Evolutionary conservation across 2,797 vertebrate species (phyloP).

Genomic region (Halcyon chelicuti): DNA sequence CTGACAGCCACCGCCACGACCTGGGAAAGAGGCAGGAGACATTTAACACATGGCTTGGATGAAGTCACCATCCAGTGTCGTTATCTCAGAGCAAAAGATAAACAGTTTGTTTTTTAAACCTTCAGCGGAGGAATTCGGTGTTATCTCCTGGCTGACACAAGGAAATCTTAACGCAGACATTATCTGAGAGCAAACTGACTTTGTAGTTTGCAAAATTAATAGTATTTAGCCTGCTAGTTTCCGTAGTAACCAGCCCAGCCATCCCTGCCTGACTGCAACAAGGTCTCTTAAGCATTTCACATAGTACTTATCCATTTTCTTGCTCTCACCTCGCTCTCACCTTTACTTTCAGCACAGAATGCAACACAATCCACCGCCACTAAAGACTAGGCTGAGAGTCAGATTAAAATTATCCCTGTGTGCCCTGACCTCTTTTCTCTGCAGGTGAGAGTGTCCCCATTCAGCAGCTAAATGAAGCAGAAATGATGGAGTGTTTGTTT

Average conservation of each 20-base stretch:
- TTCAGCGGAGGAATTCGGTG: not conserved
- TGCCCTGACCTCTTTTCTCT: constrained; percentile 80
- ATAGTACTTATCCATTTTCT: constrained; percentile 65
- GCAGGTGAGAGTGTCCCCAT: constrained; percentile 86
- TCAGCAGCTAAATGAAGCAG: constrained; percentile 87
- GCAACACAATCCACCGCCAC: constrained; percentile 75
- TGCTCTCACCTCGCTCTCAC: constrained; percentile 77
- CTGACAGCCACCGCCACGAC: not conserved
- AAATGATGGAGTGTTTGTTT: constrained; percentile 93
- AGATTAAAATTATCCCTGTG: constrained; percentile 81
- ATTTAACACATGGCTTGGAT: not conserved
- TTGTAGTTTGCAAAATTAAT: constrained; percentile 43
- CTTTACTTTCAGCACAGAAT: constrained; percentile 70
- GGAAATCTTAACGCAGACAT: not conserved
- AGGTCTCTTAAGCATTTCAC: constrained; percentile 53
- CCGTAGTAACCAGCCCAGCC: constrained; percentile 33
- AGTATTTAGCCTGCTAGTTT: constrained; percentile 47
- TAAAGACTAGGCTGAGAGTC: constrained; percentile 78
- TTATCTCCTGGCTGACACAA: not conserved
- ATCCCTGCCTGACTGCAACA: constrained; percentile 8
- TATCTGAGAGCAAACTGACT: not conserved
- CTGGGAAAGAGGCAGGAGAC: not conserved
- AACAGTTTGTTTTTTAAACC: not conserved
- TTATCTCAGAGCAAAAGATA: not conserved
- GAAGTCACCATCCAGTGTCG: not conserved